Evolutionary conservation across 2,888 invertebrate species (phyloP).

Genomic region (Pantelozetes paolii): DNA sequence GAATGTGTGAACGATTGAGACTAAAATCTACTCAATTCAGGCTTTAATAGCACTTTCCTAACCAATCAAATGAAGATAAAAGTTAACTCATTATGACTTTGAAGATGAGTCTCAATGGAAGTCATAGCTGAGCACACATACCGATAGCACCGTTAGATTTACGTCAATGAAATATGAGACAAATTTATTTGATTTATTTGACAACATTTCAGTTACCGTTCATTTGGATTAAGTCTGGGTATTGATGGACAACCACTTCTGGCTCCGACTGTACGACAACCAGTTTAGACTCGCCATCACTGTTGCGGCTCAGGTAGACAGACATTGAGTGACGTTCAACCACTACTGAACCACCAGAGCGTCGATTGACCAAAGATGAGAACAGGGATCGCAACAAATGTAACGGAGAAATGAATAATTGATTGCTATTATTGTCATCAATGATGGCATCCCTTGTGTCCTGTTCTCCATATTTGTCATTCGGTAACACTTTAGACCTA

Average conservation of each 20-base stretch:
- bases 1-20: neutral
- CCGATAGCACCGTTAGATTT: neutral
- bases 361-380: neutral
- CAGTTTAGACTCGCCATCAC: slow-evolving; percentile 19
- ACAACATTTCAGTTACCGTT: neutral
- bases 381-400: slow-evolving; percentile 24
- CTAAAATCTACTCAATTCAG: neutral
- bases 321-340: slow-evolving; percentile 10
- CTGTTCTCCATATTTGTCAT: neutral
- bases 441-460: neutral
- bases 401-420: slow-evolving; percentile 27
- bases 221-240: slow-evolving; percentile 1
- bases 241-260: slow-evolving; percentile 28
- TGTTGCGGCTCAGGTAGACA: slow-evolving; percentile 14
- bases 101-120: neutral
- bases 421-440: slow-evolving; percentile 12
- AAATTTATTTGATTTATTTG: slow-evolving; percentile 14
- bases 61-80: neutral
- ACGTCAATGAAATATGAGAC: slow-evolving; percentile 16
- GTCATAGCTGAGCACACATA: too few species aligned
- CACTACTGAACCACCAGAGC: too few species aligned
- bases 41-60: neutral
- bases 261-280: slow-evolving; percentile 29
- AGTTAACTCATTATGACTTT: slow-evolving; percentile 8
- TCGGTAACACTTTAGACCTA: neutral